Base-by-base conservation (phyloP, 2,797 vertebrate genomes). In the Mormyrops boulengeri region DNA sequence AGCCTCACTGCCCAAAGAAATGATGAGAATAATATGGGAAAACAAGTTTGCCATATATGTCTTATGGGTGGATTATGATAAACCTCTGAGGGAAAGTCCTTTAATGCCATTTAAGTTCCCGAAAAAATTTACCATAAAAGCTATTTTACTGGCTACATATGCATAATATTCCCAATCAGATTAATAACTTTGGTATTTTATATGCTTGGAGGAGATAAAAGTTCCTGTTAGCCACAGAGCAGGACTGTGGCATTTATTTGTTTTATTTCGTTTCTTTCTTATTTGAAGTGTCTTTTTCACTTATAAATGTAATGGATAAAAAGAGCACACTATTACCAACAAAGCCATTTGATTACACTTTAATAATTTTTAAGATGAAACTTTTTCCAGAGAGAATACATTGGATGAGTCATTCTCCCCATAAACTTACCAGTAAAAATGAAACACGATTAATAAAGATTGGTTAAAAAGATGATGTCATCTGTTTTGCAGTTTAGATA, bases 121-220 rank as follows among this genome's bases (percentile, higher is more conserved):
- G 2, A 30, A 85, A 47, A 69, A 50, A 41, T 8, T 2, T 4
- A 88, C 3, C 88, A 69, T 66, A 73, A 49, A 49, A 86, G 50
- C 26, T 86, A 55, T 89, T 87, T 41, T 50, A 85, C 17, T 84
- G 53, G 30, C 9, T 66, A 34, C 80, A 87, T 34, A 19, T 60
- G 26, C 34, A n/a, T 34, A 38, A 5, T 82, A 60, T 55, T 89
- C 41, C 11, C 26, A 60, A 47, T 60, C 38, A 38, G 44, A 82
- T 57, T 89, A 41, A 62, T 34, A 84, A 6, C 62, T 85, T 5
- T 60, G 77, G 55, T 53, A 60, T 84, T 57, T 55, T 77, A 41
- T 49, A 12, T 80, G 55, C 52, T 49, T 85, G n/a, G n/a, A 82
- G 84, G n/a, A 57, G 52, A 89, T 84, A 14, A 90, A 88, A 84